Conservation (phyloP, 2,797 vertebrate species). For the Eutrigla gurnardus region DNA sequence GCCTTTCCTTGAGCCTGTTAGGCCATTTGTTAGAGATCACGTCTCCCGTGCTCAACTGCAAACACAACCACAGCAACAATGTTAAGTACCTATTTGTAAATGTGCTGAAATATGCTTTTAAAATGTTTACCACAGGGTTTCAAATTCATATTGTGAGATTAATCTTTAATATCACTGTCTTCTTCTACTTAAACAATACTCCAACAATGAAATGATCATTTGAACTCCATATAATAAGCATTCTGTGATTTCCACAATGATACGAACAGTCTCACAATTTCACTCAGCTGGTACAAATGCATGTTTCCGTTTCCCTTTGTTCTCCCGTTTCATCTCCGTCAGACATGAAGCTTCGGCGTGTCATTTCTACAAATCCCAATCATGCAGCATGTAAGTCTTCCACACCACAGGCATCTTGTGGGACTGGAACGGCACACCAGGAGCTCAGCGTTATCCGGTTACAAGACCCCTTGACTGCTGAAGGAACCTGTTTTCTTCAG, state of each 20-base stretch:
- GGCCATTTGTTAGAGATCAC: background rate
- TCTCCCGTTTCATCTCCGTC: slow-evolving; percentile 2
- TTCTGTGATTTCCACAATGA: background rate
- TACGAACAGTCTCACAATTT: background rate
- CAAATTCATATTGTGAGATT: background rate
- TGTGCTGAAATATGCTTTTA: too few species aligned
- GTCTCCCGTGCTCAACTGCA: background rate
- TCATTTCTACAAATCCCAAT: slow-evolving; percentile 13
- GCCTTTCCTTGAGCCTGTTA: background rate
- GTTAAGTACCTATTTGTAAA: background rate
- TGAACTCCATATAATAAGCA: too few species aligned
- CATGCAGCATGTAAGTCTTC: background rate
- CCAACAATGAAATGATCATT: background rate
- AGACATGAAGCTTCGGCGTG: background rate
- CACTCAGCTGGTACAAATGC: slow-evolving; percentile 5
- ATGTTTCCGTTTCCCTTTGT: background rate
- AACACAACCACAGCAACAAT: background rate
- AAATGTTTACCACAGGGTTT: background rate
- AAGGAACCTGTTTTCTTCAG: background rate
- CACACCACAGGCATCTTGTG: background rate
- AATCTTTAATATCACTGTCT: background rate
- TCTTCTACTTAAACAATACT: background rate
- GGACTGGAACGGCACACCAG: slow-evolving; percentile 18
- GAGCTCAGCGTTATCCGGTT: background rate
- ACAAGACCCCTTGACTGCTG: slow-evolving; percentile 15